phyloP scores from a whole-genome alignment of 2,113 vertebrate genomes.

The Bathybates hornii region DNA sequence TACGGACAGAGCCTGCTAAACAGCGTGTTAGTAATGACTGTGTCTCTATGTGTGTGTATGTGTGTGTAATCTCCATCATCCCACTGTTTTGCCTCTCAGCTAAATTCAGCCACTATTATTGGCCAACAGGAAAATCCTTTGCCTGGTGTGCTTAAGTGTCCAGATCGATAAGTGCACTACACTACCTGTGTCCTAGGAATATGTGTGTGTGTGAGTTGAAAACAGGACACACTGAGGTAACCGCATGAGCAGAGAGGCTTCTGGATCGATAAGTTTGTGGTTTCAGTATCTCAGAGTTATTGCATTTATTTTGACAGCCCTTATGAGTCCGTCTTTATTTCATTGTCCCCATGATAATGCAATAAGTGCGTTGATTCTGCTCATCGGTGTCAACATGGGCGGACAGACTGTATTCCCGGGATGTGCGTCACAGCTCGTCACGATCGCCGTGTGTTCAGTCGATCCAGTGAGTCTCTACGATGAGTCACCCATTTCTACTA shows the following conservation, averaged over 20 bases:
- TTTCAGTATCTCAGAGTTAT: neutral
- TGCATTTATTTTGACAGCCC: neutral
- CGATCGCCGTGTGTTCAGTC: neutral
- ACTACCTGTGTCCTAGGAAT: neutral
- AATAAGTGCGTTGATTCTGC: neutral
- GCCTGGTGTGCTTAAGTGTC: conserved; percentile 29
- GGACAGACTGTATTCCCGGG: neutral
- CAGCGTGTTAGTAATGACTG: conserved; percentile 31
- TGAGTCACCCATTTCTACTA: neutral
- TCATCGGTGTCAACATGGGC: neutral
- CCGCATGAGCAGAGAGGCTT: neutral
- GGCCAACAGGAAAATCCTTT: neutral
- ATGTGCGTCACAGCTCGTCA: neutral
- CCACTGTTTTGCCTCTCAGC: conserved; percentile 8
- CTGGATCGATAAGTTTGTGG: neutral
- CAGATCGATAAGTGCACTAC: conserved; percentile 25
- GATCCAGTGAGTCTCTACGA: neutral
- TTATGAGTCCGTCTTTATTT: neutral
- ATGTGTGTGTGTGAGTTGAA: neutral
- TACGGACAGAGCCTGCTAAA: neutral
- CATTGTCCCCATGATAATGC: neutral
- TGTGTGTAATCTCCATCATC: neutral
- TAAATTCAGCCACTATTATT: neutral
- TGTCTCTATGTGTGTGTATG: conserved; percentile 8
- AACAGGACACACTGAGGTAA: neutral